A percentile compares a stretch with the other conserved stretches of the same genome.
Evolutionary conservation across 2,888 invertebrate genomes (phyloP).

Genomic region (Dorcus hopei): DNA sequence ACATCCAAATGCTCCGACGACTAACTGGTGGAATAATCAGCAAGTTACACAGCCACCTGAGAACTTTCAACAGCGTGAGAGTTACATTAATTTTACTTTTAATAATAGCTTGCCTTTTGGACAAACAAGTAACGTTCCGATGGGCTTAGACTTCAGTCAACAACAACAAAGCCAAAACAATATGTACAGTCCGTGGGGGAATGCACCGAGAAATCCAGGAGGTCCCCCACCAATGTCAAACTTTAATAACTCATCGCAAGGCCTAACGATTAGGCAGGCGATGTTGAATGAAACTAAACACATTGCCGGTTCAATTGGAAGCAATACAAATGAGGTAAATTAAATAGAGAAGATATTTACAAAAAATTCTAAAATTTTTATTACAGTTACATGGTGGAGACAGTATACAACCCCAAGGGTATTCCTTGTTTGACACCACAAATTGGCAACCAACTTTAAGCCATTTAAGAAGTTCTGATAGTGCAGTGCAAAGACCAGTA

Average conservation of each 20-base stretch:
- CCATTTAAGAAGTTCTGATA: constrained; percentile 33
- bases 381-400: constrained; percentile 15
- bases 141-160: constrained; percentile 22
- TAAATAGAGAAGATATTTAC: background rate
- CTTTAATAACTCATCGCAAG: constrained; percentile 21
- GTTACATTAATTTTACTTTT: constrained; percentile 20
- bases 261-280: constrained; percentile 44
- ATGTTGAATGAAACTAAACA: constrained; percentile 46
- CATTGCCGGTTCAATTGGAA: constrained; percentile 19
- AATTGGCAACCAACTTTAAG: constrained; percentile 47
- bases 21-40: constrained; percentile 30
- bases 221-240: background rate
- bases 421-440: constrained; percentile 46
- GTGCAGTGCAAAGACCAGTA: constrained; percentile 25
- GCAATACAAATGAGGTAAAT: background rate
- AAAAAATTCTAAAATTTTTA: background rate
- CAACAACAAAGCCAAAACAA: constrained; percentile 24
- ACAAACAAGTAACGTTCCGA: constrained; percentile 5
- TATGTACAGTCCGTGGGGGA: constrained; percentile 36
- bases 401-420: constrained; percentile 33
- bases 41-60: constrained; percentile 9
- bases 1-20: constrained; percentile 20
- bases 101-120: constrained; percentile 15
- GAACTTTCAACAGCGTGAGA: constrained; percentile 18
- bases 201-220: constrained; percentile 9